Percentiles rank a stretch among this genome's conserved stretches.
These are phyloP conservation scores for Arothron firmamentum DNA, from an alignment of 2,113 vertebrate genomes.

Conservation along the genomic window DNA sequence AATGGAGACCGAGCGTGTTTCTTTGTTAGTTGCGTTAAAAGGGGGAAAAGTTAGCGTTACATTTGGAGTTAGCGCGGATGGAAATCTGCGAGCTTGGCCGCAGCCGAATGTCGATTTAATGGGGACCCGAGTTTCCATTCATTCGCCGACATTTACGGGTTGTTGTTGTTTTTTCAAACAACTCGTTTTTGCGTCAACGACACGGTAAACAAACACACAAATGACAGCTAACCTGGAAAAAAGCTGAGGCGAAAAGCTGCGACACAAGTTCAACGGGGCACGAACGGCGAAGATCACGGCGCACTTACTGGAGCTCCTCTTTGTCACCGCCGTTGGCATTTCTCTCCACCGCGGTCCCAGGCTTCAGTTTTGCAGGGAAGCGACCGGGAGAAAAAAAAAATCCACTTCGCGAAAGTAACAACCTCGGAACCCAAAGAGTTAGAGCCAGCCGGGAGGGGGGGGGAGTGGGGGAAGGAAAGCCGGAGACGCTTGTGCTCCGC, in stretches of 20 bases:
- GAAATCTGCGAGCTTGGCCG: conserved; percentile 25
- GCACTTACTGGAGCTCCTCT: conserved; percentile 72
- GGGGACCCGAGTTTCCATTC: conserved; percentile 10
- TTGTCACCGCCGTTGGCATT: conserved; percentile 69
- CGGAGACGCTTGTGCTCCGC: conserved; percentile 35
- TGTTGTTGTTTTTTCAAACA: too few relatives aligned
- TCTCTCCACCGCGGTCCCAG: conserved; percentile 60
- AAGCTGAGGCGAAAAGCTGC: conserved; percentile 7
- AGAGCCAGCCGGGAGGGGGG: conserved; percentile 16
- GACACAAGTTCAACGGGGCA: conserved; percentile 43
- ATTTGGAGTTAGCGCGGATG: conserved; percentile 6
- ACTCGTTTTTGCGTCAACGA: too few relatives aligned
- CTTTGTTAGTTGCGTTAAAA: not conserved
- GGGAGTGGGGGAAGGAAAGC: not conserved
- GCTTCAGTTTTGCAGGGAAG: conserved; percentile 42
- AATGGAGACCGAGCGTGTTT: not conserved
- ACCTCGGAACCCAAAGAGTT: conserved; percentile 25
- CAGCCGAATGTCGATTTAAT: conserved; percentile 3
- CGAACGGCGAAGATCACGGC: conserved; percentile 26
- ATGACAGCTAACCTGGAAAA: fast-evolving
- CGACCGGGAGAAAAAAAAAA: conserved; percentile 29
- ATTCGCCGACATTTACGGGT: not conserved
- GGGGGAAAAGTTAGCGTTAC: conserved; percentile 35
- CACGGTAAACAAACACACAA: not conserved
- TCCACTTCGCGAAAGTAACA: conserved; percentile 55